Percentiles rank a stretch among this genome's conserved stretches.
These are phyloP conservation scores for Microvelia longipes DNA, from an alignment of 1,140 invertebrate species.

Conservation along the genomic window DNA sequence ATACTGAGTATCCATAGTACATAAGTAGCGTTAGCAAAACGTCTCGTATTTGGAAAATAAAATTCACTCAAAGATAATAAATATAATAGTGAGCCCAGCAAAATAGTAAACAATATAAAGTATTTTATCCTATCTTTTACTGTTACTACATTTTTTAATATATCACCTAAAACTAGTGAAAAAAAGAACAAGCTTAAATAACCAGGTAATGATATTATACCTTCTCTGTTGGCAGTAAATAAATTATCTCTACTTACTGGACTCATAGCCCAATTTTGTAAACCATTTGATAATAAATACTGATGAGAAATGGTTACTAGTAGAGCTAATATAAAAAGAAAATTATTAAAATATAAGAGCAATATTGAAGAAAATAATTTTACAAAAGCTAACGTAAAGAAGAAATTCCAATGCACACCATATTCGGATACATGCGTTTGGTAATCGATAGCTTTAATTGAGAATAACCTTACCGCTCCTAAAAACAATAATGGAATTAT, in stretches of 20 bases:
- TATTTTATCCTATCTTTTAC: conserved; percentile 7
- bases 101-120: conserved; percentile 25
- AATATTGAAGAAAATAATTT: conserved; percentile 53
- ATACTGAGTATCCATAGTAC: conserved; percentile 52
- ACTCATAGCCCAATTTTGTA: conserved; percentile 57
- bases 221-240: conserved; percentile 75
- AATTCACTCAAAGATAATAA: conserved; percentile 33
- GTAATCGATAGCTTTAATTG: conserved; percentile 55
- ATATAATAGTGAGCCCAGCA: conserved; percentile 32
- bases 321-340: conserved; percentile 35
- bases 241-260: conserved; percentile 40
- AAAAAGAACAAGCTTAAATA: conserved; percentile 69
- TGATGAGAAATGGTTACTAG: conserved; percentile 51
- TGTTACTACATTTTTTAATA: conserved; percentile 33
- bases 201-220: conserved; percentile 64
- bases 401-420: conserved; percentile 95
- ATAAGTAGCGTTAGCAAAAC: conserved; percentile 62
- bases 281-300: conserved; percentile 39
- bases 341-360: conserved; percentile 33
- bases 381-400: conserved; percentile 72
- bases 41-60: conserved; percentile 42
- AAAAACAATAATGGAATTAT: conserved; percentile 43
- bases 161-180: conserved; percentile 47
- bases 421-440: conserved; percentile 80
- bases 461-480: conserved; percentile 49